Base-by-base conservation (phyloP, 2,888 invertebrate species). In the Cephus nigrinus region DNA sequence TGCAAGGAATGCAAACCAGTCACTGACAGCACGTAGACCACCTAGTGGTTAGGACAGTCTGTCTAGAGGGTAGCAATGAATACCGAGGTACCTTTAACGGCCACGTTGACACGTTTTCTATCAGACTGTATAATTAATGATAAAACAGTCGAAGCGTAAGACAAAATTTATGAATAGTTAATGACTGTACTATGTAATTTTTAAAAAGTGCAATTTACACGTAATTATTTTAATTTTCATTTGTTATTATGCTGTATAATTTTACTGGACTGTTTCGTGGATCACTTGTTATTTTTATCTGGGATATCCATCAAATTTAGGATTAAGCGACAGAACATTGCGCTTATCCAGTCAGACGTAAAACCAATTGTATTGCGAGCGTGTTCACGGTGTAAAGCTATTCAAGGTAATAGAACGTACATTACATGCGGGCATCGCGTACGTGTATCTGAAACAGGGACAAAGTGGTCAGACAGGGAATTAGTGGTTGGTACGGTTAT, bases 1-100 rank as follows among this genome's bases (percentile, higher is more conserved):
- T 33, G 71, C 71, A 71, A 71, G 71, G 71, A 71, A 71, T 71
- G 71, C 71, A 71, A 71, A 71, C 71, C 23, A 71, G 33, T 71
- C 71, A 71, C 71, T 71, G 33, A 32, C 71, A 33, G 31, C 71
- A 71, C 71, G 55, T 55, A 55, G 55, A 23, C 55, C 55, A 71
- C 31, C 32, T 71, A 71, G 71, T 31, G 33, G 71, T 31, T 55
- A 55, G 23, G 23, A 55, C 55, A 15, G 55, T 55, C 55, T 55
- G 23, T 55, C 55, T 23, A 9, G 55, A 23, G 55, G 55, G 2
- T 23, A 23, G 55, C 55, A 23, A 55, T 55, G 55, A 55, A 55
- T 55, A 55, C 55, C 55, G 9, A 23, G 55, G 23, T 55, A 55
- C 55, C 55, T 23, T 23, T 23, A 55, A 23, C 55, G 9, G 55